phyloP scores from a whole-genome alignment of 37 sponge, comb jelly and placozoan species.

The Diacarnus erythraeanus region DNA sequence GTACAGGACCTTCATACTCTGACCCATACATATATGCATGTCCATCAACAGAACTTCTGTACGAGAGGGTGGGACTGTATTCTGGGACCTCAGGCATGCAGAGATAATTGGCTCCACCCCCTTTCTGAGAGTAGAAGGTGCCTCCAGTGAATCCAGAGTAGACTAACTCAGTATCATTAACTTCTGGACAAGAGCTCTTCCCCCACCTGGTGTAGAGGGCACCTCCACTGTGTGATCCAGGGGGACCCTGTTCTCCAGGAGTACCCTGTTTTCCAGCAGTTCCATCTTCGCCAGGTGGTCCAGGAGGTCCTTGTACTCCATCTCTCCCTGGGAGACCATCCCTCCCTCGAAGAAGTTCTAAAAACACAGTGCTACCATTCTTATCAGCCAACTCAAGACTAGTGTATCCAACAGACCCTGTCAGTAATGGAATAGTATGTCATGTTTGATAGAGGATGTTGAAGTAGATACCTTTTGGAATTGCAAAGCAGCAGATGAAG shows the following conservation, averaged over 20 bases:
- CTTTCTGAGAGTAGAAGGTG: constrained; percentile 1
- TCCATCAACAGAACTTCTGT: background rate
- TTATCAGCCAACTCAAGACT: background rate
- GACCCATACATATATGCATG: constrained; percentile 16
- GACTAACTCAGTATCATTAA: constrained; percentile 19
- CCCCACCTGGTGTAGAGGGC: constrained; percentile 33
- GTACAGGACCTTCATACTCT: constrained; percentile 22
- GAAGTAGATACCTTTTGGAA: too few relatives aligned
- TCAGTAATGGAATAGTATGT: too few relatives aligned
- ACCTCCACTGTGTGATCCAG: constrained; percentile 28
- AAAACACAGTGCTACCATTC: background rate
- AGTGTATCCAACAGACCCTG: background rate
- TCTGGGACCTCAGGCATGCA: constrained; percentile 29
- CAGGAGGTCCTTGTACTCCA: constrained; percentile 1
- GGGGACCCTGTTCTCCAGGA: constrained; percentile 12
- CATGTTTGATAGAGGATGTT: too few relatives aligned
- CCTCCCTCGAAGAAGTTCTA: background rate
- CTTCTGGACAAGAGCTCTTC: constrained; percentile 19
- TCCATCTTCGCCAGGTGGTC: background rate
- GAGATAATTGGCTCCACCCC: constrained; percentile 34
- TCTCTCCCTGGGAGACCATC: constrained; percentile 16
- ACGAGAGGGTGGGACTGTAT: constrained; percentile 6
- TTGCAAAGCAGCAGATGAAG: too few relatives aligned
- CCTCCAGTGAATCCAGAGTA: constrained; percentile 32
- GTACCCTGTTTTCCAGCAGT: background rate